Percentiles rank a stretch among this genome's conserved stretches.
phyloP scores from a whole-genome alignment of 2,113 vertebrate species.

The Phaetusa simplex region DNA sequence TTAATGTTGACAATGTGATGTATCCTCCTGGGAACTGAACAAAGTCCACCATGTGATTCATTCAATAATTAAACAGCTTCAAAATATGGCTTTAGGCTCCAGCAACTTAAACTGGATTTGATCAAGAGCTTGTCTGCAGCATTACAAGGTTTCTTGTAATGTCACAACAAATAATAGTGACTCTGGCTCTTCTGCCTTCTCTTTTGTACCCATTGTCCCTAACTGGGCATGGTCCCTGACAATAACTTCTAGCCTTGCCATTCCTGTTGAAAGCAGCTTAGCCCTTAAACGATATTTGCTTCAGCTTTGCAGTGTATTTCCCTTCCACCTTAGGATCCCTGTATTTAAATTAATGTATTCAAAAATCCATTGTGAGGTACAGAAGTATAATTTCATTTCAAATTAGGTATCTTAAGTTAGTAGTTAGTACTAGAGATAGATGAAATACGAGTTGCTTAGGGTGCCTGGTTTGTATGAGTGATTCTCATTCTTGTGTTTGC shows the following conservation, averaged over 20 bases:
- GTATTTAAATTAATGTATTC: not conserved
- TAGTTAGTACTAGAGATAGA: not conserved
- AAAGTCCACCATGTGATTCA: not conserved
- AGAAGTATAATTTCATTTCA: not conserved
- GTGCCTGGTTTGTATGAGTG: not conserved
- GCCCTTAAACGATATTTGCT: not conserved
- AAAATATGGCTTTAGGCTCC: not conserved
- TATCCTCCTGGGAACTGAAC: constrained; percentile 1
- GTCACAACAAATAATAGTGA: not conserved
- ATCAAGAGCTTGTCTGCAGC: not conserved
- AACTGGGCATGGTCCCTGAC: not conserved
- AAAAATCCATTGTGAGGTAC: not conserved
- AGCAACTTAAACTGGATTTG: not conserved
- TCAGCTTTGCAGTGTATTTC: not conserved
- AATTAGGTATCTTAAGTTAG: not conserved
- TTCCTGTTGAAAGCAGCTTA: not conserved
- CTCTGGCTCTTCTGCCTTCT: not conserved
- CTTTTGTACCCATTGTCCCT: not conserved
- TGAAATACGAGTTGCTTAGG: not conserved
- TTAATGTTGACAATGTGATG: not conserved
- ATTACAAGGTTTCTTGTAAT: not conserved
- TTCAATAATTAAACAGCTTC: constrained; percentile 6
- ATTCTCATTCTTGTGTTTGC: not conserved
- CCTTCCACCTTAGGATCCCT: not conserved
- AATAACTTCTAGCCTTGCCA: not conserved